Evolutionary conservation across 2,888 invertebrate species (phyloP), one percentile per base, ranked within the genome.

Genomic region (Ophioninae sp.): DNA sequence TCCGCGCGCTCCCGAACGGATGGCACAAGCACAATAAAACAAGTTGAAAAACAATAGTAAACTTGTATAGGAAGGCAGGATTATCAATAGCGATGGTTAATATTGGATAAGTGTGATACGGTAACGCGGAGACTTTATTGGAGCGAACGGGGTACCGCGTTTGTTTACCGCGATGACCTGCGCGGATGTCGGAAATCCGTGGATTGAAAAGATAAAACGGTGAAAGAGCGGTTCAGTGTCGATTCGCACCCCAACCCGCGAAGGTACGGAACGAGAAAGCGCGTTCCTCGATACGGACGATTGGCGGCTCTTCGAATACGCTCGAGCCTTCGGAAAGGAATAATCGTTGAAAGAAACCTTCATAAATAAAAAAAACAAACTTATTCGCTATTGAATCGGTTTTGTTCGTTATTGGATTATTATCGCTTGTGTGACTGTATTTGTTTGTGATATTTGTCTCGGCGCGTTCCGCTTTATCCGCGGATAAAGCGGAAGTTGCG

Each of bases 181-280:
- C 85, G 86, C 85, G 83, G 69, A 79, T 82, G 82, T 77, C 79
- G 65, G 30, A 74, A 76, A 74, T 73, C 76, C 74, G 63, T 63
- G 61, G 67, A 37, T 59, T 61, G 73, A 51, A 73, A 78, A 84
- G 77, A 77, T 81, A 76, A 76, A 63, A 41, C 82, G 74, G 64
- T 82, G 78, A 81, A 86, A 77, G 80, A 78, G 67, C 75, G 68
- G 65, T 75, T 86, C 88, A 89, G 89, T 89, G 83, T 85, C 76
- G 83, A 71, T 84, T 84, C 82, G 84, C 83, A 85, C 77, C 86
- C 85, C 88, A 85, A 76, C 67, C 85, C 82, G 86, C 74, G 64
- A 87, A 81, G 88, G 86, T 75, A 80, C 58, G 61, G 30, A 39
- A 65, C 59, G 22, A n/a, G 72, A 41, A 56, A 41, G 20, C 44